Base-by-base conservation (phyloP, 1,140 invertebrate genomes). In the Zophobas morio region DNA sequence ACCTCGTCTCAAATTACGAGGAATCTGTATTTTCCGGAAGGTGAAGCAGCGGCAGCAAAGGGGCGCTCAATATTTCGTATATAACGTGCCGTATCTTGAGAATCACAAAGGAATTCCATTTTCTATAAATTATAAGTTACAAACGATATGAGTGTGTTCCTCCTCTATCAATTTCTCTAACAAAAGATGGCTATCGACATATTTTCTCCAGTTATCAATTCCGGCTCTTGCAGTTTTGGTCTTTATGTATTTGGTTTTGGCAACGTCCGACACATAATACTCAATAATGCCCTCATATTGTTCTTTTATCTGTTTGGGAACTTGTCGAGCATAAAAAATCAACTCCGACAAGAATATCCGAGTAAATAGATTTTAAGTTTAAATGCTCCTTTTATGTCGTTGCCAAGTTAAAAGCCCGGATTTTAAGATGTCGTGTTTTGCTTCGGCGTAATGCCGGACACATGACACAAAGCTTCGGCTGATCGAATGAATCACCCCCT, bases 351-450 rank as follows among this genome's bases (percentile, higher is more conserved):
- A 76, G 76, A 78, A 78, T 78, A 78, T 80, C 72, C 72, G 60
- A 81, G 76, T 81, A 81, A 80, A 81, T 79, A 78, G 74, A 80
- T 79, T 81, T 74, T 53, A 79, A 77, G 80, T 80, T 78, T 77
- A 78, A 80, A 78, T 80, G 80, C 74, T 78, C 71, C 75, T 77
- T 81, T 81, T 81, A 75, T 81, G 72, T 57, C 20, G 4, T 49
- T 81, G 80, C 80, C 80, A 81, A 81, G 49, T 51, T 20, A 20
- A 51, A 51, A 51, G 49, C 49, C 49, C 6, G 49, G 49, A 51
- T 51, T 51, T 51, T 51, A 20, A 20, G 49, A 51, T 20, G 20
- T 20, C 2, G 20, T 2, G 49, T 51, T 46, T 46, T 46, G 3
- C 49, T 51, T 51, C 20, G 49, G 20, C 49, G n/a, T 51, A 2